These are phyloP conservation scores for Mormyrops boulengeri DNA, from an alignment of 2,797 vertebrate species.

Conservation along the genomic window DNA sequence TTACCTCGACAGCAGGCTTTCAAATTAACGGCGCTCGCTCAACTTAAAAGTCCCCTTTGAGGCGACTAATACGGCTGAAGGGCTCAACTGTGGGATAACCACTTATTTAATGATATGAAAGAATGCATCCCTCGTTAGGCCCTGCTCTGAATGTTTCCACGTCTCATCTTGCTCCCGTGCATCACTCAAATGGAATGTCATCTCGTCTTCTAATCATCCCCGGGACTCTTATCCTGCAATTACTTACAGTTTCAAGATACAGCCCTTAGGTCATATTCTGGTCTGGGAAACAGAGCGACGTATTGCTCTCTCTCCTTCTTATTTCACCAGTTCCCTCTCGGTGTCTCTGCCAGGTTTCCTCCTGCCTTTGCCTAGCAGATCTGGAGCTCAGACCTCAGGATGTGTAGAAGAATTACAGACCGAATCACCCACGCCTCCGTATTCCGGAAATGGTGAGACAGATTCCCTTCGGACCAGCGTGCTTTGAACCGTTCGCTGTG, in stretches of 20 bases:
- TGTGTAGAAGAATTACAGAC: background rate
- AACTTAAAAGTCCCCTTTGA: background rate
- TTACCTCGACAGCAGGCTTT: conserved; percentile 7
- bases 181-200: conserved; percentile 88
- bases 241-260: conserved; percentile 74
- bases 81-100: conserved; percentile 37
- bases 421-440: background rate
- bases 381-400: background rate
- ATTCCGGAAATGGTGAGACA: background rate
- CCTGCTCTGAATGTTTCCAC: background rate
- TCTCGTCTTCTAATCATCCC: conserved; percentile 87
- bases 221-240: conserved; percentile 92
- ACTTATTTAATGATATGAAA: conserved; percentile 40
- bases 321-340: background rate
- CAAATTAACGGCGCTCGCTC: background rate
- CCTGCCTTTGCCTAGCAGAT: background rate
- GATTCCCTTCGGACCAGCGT: background rate
- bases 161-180: conserved; percentile 73
- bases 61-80: background rate
- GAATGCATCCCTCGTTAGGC: conserved; percentile 57
- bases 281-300: conserved; percentile 7
- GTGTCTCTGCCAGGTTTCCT: background rate
- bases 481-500: background rate
- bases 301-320: background rate
- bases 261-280: conserved; percentile 9